Evolutionary conservation across 2,113 vertebrate species (phyloP).

Genomic region (Oreochromis tanganicae): DNA sequence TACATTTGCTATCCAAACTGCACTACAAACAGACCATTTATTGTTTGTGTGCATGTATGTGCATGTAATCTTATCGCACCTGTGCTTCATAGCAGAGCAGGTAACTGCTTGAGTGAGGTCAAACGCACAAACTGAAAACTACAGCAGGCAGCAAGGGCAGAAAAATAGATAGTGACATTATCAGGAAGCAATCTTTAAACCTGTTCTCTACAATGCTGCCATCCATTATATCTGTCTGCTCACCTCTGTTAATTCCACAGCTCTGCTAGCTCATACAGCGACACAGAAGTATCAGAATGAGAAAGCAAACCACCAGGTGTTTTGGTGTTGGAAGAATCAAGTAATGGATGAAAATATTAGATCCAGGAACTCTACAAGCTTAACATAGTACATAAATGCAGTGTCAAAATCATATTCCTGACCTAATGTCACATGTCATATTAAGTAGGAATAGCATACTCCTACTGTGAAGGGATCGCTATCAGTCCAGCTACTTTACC

Average conservation of each 20-base stretch:
- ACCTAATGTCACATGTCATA: not conserved
- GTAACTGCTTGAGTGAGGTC: not conserved
- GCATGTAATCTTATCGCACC: not conserved
- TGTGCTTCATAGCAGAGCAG: not conserved
- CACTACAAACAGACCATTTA: not conserved
- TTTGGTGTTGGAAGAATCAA: not conserved
- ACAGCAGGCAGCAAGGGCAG: not conserved
- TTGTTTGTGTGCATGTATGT: not conserved
- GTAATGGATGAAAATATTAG: constrained; percentile 16
- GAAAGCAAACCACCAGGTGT: not conserved
- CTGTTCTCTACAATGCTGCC: not conserved
- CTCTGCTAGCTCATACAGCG: not conserved
- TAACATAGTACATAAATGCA: not conserved
- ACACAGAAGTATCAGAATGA: not conserved
- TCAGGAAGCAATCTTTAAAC: constrained; percentile 46
- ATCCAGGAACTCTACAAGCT: constrained; percentile 7
- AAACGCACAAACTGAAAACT: not conserved
- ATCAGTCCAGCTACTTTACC: not conserved
- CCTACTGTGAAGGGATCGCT: not conserved
- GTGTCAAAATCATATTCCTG: constrained; percentile 4
- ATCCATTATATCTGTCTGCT: constrained; percentile 15
- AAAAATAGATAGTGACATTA: constrained; percentile 49
- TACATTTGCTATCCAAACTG: not conserved
- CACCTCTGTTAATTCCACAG: not conserved
- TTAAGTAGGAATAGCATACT: not conserved